phyloP scores from a whole-genome alignment of 2,113 vertebrate genomes.

The Ardeotis arabs region DNA sequence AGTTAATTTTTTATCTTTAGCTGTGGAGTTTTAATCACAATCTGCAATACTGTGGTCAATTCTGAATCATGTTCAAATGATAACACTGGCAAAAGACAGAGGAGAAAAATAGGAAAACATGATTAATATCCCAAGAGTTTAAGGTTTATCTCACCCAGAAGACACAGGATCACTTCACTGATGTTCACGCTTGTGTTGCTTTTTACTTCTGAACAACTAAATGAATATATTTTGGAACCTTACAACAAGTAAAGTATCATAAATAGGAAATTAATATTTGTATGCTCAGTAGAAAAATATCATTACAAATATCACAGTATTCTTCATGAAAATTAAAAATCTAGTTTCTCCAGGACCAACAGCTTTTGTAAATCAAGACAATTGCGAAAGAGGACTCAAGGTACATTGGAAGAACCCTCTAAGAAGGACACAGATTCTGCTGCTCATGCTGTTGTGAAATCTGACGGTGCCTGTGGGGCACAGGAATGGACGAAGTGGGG shows the following conservation, averaged over 20 bases:
- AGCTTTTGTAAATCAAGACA: not conserved
- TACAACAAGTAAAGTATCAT: not conserved
- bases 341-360: not conserved
- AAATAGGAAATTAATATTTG: not conserved
- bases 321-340: not conserved
- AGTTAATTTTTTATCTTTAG: not conserved
- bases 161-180: not conserved
- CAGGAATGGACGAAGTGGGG: fast-evolving
- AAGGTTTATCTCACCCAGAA: not conserved
- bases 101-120: not conserved
- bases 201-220: not conserved
- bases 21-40: not conserved
- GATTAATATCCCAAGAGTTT: not conserved
- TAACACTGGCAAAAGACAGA: not conserved
- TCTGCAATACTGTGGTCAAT: not conserved
- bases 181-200: not conserved
- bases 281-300: not conserved
- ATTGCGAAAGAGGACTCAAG: not conserved
- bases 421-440: not conserved
- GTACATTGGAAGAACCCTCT: not conserved
- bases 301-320: not conserved
- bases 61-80: not conserved
- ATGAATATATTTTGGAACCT: not conserved
- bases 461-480: not conserved
- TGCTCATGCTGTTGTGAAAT: not conserved